Conservation (phyloP, 2,888 invertebrate species). For the Barypeithes pellucidus region DNA sequence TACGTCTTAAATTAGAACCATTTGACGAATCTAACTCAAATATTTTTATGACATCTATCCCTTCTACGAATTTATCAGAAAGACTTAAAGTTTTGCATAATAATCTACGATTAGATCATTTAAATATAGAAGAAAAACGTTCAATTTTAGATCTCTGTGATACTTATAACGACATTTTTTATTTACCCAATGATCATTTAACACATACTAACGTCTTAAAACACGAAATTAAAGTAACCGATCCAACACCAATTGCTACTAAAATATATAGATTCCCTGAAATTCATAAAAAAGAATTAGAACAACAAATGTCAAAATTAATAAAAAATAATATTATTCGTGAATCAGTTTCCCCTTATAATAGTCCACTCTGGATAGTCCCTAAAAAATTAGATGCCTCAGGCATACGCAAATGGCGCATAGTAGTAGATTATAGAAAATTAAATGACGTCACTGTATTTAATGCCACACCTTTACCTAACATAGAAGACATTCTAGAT, state of each 20-base stretch:
- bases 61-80: not conserved
- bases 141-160: slow-evolving; percentile 56
- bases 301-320: slow-evolving; percentile 59
- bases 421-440: slow-evolving; percentile 57
- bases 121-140: slow-evolving; percentile 59
- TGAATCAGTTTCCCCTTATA: slow-evolving; percentile 58
- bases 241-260: slow-evolving; percentile 55
- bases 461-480: slow-evolving; percentile 64
- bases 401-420: slow-evolving; percentile 51
- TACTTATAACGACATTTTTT: slow-evolving; percentile 59
- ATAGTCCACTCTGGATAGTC: slow-evolving; percentile 58
- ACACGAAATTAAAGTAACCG: slow-evolving; percentile 57
- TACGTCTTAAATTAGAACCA: too few relatives aligned
- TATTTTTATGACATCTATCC: not conserved
- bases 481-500: slow-evolving; percentile 65
- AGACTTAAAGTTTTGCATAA: slow-evolving; percentile 20
- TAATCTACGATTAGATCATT: slow-evolving; percentile 54
- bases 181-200: slow-evolving; percentile 56
- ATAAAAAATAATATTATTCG: slow-evolving; percentile 58
- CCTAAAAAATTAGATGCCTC: slow-evolving; percentile 62
- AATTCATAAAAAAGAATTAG: slow-evolving; percentile 61
- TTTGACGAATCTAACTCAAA: too few relatives aligned
- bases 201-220: slow-evolving; percentile 55
- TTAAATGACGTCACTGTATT: slow-evolving; percentile 66
- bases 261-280: slow-evolving; percentile 61